Evolutionary conservation across 2,113 vertebrate genomes (phyloP).

Genomic region (Numenius arquata): DNA sequence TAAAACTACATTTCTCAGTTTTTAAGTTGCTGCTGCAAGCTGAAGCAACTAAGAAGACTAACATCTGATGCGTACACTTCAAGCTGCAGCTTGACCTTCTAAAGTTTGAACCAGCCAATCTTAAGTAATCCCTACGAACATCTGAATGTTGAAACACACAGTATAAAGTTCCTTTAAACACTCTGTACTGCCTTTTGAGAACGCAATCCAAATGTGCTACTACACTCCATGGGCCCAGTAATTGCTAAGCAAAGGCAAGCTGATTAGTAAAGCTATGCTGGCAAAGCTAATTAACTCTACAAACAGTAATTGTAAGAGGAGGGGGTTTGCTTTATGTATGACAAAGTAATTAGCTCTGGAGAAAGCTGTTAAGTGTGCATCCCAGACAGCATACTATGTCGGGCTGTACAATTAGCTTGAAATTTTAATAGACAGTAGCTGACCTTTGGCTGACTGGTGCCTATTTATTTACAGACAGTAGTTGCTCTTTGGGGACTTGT

Average conservation of each 20-base stretch:
- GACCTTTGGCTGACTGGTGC: neutral
- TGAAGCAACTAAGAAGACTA: neutral
- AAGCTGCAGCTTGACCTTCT: neutral
- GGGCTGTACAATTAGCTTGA: neutral
- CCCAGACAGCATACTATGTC: neutral
- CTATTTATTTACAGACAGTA: neutral
- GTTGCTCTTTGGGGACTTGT: neutral
- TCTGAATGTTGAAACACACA: neutral
- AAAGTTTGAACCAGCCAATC: neutral
- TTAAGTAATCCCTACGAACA: neutral
- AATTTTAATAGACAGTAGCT: neutral
- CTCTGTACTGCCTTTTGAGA: neutral
- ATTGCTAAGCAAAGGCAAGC: neutral
- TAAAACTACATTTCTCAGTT: neutral
- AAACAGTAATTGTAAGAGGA: neutral
- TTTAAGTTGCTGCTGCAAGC: neutral
- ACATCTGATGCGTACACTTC: neutral
- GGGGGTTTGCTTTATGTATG: neutral
- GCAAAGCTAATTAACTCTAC: neutral
- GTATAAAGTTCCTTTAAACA: neutral
- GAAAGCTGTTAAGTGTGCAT: neutral
- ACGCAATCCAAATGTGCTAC: neutral
- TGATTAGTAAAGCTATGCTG: neutral
- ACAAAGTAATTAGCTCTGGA: neutral
- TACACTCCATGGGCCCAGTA: neutral